Base-by-base conservation (phyloP, 1,140 invertebrate genomes). In the Belonocnema kinseyi region DNA sequence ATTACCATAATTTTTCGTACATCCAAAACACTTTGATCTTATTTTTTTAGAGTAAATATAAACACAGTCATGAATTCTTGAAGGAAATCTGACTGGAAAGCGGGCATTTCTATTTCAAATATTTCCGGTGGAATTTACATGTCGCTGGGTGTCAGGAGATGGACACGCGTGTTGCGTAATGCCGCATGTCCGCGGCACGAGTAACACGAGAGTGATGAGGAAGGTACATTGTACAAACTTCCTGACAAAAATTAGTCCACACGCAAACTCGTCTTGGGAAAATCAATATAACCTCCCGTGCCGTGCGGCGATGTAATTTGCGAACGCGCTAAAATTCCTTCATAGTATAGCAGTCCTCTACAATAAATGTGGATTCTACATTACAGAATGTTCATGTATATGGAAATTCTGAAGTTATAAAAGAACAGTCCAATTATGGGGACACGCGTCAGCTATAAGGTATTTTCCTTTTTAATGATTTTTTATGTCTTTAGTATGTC, bases 41-140 rank as follows among this genome's bases (percentile, higher is more conserved):
- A 10, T 46, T 46, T 10, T 5, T 46, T 46, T 46, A 0, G 40
- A 11, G 10, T 46, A 11, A 46, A 46, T 46, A 46, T 46, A 46
- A 46, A 46, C 40, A 10, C 10, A n/a, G 40, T 10, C 40, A 46
- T 46, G 40, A 46, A 46, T 2, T 10, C 10, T 11, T 8, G 2
- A 46, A 10, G 6, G 40, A 46, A 46, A 6, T 46, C 40, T 46
- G 10, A 46, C 40, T 46, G 10, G 40, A 58, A 58, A 58, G 56
- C 21, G 19, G 10, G 21, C 13, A 21, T 58, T 21, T 21, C 56
- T 58, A 58, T 58, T 21, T 58, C 10, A 11, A 6, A 58, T 10
- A 58, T 58, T 58, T 58, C 56, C 56, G 19, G 17, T 58, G 56
- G 56, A 58, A 58, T 58, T 58, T 58, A 21, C 19, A 8, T 58